Base-by-base conservation (phyloP, 2,888 invertebrate species). In the Listrodromus nycthemerus region DNA sequence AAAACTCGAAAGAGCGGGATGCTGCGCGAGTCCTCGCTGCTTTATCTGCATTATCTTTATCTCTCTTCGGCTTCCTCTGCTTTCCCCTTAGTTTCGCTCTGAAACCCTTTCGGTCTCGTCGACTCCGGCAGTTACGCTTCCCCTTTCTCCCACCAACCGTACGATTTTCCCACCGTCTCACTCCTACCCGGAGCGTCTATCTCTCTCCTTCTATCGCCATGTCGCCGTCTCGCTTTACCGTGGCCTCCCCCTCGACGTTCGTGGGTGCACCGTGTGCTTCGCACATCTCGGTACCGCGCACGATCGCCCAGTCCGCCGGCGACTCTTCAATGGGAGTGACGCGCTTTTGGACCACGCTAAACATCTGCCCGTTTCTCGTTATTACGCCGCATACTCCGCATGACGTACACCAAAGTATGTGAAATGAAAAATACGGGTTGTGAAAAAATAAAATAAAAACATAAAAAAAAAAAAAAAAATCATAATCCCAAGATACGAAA, bases 271-370 rank as follows among this genome's bases (percentile, higher is more conserved):
- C 37, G 70, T 67, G 82, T 81, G 85, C 84, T 83, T 83, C 82
- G 82, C 73, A 83, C 83, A 85, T 85, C 85, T 85, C 86, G 63
- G 85, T 76, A 78, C 86, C 70, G 83, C 66, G 85, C 86, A 83
- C 87, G 86, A 86, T 80, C 87, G 85, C 86, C 85, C 92, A 92
- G 92, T 92, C 89, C 87, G 90, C 92, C 92, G 91, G 90, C 91
- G 90, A 91, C 92, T 91, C 91, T 91, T 90, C 88, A 86, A 90
- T 87, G 89, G 89, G 89, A 89, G 87, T 84, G 90, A 91, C 89
- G 85, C 83, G 88, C 83, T 86, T 89, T 83, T 86, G 84, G 86
- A 86, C 82, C 76, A 67, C 63, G 58, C 69, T 74, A 63, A 71
- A 50, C 78, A 66, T 74, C 82, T 71, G 75, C 66, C 75, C 75